Conservation (phyloP, 2,888 invertebrate species). For the Beris chalybata region DNA sequence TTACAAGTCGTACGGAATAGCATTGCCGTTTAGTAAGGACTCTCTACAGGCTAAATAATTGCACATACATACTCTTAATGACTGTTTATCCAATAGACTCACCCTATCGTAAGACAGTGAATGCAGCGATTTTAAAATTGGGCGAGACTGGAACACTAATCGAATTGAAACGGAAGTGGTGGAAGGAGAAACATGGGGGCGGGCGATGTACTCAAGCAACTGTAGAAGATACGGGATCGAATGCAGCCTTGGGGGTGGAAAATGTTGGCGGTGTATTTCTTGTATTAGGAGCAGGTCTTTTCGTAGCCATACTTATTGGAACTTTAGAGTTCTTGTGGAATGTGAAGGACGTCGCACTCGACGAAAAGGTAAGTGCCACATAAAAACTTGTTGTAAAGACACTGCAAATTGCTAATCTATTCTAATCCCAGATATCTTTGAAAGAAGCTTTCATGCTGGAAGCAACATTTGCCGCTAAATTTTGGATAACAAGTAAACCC, state of each 20-base stretch:
- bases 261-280: conserved; percentile 92
- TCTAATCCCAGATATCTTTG: conserved; percentile 64
- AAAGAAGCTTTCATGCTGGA: conserved; percentile 72
- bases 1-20: conserved; percentile 91
- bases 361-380: conserved; percentile 65
- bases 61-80: background rate
- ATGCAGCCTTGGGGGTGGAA: conserved; percentile 50
- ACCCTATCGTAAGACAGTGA: conserved; percentile 76
- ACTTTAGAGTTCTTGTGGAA: conserved; percentile 85
- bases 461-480: conserved; percentile 70
- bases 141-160: conserved; percentile 86
- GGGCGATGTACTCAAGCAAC: conserved; percentile 57
- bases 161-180: conserved; percentile 87
- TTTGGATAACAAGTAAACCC: conserved; percentile 74
- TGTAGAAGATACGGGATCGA: conserved; percentile 48
- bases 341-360: conserved; percentile 73
- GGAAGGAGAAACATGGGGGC: conserved; percentile 71
- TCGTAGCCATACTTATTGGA: conserved; percentile 73
- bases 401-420: background rate
- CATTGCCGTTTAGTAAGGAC: conserved; percentile 80
- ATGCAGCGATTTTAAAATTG: conserved; percentile 83
- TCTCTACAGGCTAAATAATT: background rate
- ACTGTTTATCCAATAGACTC: conserved; percentile 60
- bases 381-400: background rate
- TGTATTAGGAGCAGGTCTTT: conserved; percentile 75